A percentile compares a stretch with the other conserved stretches of the same genome.
phyloP scores from a whole-genome alignment of 2,113 vertebrate genomes.

The Sprattus sprattus region DNA sequence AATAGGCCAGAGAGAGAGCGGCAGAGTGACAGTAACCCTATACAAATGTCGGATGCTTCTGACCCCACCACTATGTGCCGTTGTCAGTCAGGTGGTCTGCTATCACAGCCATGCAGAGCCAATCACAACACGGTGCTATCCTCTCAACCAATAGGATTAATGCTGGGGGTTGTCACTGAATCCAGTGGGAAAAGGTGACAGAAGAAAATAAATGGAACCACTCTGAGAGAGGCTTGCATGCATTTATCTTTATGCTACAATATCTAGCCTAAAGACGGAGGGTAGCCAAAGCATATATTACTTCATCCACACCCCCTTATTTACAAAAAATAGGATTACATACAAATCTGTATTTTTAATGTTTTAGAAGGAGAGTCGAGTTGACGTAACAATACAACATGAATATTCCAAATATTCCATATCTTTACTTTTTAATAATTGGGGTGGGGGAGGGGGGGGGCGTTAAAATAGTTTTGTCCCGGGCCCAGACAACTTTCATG shows the following conservation, averaged over 20 bases:
- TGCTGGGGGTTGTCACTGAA: not conserved
- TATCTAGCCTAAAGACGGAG: too few species aligned
- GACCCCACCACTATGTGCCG: not conserved
- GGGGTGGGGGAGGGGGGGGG: not conserved
- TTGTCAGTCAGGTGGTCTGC: conserved; percentile 1
- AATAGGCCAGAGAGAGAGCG: not conserved
- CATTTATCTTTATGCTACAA: too few species aligned
- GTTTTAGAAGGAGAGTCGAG: too few species aligned
- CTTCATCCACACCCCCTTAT: too few species aligned
- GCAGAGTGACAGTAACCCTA: not conserved
- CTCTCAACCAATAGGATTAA: not conserved
- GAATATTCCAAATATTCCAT: too few species aligned
- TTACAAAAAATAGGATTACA: too few species aligned
- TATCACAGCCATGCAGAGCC: not conserved
- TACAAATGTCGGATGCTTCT: not conserved
- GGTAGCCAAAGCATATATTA: too few species aligned
- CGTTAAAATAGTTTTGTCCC: too few species aligned
- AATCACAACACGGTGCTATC: not conserved
- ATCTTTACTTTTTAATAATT: not conserved
- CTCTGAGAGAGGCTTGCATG: too few species aligned
- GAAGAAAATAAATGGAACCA: not conserved
- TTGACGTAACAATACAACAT: too few species aligned
- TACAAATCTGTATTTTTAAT: too few species aligned
- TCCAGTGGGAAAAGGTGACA: not conserved
- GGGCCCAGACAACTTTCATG: not conserved